phyloP scores from a whole-genome alignment of 2,888 invertebrate species.

The Sipunculus nudus region DNA sequence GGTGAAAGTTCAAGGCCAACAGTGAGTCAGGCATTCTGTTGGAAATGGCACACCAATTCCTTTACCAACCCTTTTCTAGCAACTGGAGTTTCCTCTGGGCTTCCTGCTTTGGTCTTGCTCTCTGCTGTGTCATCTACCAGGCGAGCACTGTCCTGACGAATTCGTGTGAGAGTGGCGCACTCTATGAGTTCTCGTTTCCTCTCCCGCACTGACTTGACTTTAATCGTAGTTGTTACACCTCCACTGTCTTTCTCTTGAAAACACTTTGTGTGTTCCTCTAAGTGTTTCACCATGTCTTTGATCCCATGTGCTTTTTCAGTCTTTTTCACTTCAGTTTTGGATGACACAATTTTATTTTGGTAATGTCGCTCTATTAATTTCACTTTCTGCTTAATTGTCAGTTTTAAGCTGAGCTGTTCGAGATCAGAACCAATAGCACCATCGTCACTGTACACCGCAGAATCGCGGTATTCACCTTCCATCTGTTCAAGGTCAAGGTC shows the following conservation, averaged over 20 bases:
- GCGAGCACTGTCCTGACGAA: slow-evolving; percentile 21
- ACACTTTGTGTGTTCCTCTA: slow-evolving; percentile 2
- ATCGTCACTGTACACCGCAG: slow-evolving; percentile 82
- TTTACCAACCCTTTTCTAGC: too few relatives aligned
- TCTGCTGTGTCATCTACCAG: slow-evolving; percentile 21
- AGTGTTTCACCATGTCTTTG: slow-evolving; percentile 14
- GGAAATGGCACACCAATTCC: too few relatives aligned
- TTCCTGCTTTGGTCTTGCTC: too few relatives aligned
- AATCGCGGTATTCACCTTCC: slow-evolving; percentile 79
- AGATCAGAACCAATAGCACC: slow-evolving; percentile 38
- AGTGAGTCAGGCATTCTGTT: too few relatives aligned
- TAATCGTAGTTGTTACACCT: neutral
- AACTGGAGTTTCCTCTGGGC: too few relatives aligned
- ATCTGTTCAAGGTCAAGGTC: slow-evolving; percentile 70
- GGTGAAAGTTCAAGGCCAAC: too few relatives aligned
- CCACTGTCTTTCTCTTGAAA: neutral
- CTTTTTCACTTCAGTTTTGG: slow-evolving; percentile 9
- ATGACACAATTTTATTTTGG: neutral
- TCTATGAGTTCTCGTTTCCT: slow-evolving; percentile 27
- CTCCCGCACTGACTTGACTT: slow-evolving; percentile 12
- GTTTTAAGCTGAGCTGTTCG: too few relatives aligned
- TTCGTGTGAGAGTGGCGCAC: slow-evolving; percentile 30
- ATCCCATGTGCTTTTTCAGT: slow-evolving; percentile 23
- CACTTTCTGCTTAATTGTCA: slow-evolving; percentile 22
- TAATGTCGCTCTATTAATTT: slow-evolving; percentile 17